Evolutionary conservation across 2,797 vertebrate genomes (phyloP).

Genomic region (Myotis pilosus): DNA sequence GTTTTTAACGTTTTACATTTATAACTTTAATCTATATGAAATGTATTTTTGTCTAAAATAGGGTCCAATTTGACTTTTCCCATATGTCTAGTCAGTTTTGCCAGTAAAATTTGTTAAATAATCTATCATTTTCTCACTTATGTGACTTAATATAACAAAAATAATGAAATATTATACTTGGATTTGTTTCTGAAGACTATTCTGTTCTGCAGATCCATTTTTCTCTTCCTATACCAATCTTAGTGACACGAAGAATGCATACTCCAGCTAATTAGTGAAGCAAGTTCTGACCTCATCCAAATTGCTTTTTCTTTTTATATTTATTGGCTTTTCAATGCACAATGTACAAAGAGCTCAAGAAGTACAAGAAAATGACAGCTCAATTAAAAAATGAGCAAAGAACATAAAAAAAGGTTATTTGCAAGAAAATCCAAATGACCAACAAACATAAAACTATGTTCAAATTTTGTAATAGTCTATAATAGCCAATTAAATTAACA

Average conservation of each 20-base stretch:
- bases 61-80: neutral
- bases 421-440: neutral
- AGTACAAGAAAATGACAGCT: neutral
- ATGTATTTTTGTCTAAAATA: neutral
- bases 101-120: constrained; percentile 1
- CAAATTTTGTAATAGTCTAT: neutral
- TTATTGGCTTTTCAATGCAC: constrained; percentile 19
- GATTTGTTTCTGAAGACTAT: neutral
- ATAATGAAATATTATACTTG: neutral
- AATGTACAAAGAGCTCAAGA: neutral
- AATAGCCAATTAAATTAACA: constrained; percentile 28
- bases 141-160: neutral
- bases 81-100: neutral
- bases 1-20: constrained; percentile 8
- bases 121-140: neutral
- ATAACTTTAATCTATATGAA: neutral
- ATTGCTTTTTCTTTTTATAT: neutral
- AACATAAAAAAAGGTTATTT: neutral
- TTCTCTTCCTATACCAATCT: neutral
- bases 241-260: neutral
- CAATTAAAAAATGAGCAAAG: neutral
- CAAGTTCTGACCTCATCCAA: neutral
- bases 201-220: neutral
- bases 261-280: neutral
- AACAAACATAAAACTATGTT: neutral